These are phyloP conservation scores for Eira barbara DNA, from an alignment of 2,113 vertebrate genomes.

Conservation along the genomic window DNA sequence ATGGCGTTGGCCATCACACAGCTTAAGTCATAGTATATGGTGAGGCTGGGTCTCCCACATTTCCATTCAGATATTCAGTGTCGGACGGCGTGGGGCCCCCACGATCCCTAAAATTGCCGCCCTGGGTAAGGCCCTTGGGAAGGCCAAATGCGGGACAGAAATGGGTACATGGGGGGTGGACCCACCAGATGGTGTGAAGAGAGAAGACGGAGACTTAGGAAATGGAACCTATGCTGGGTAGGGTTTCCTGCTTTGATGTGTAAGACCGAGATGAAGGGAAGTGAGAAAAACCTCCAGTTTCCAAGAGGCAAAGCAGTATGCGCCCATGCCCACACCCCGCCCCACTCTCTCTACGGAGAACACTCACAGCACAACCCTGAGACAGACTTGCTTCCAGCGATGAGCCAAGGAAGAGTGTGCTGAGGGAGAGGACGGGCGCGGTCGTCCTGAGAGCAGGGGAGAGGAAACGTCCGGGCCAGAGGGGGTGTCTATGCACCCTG, in stretches of 20 bases:
- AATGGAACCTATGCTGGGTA: neutral
- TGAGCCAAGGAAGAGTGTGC: neutral
- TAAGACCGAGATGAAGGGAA: neutral
- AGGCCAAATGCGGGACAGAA: neutral
- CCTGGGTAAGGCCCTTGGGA: neutral
- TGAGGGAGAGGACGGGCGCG: fast-evolving
- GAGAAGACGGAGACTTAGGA: neutral
- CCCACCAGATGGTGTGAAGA: neutral
- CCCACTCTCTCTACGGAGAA: neutral
- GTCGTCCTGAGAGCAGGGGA: neutral
- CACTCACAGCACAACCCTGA: neutral
- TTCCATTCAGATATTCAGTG: neutral
- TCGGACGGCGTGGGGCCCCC: neutral
- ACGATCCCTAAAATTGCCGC: neutral
- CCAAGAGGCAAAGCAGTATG: neutral
- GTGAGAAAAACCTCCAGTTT: neutral
- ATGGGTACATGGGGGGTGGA: fast-evolving
- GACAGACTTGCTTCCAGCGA: neutral
- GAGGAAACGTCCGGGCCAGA: neutral
- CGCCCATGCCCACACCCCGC: neutral
- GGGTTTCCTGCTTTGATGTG: neutral
- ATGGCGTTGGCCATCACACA: neutral
- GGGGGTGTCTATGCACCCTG: neutral
- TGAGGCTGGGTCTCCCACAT: neutral
- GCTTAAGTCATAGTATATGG: neutral